Evolutionary conservation across 2,888 invertebrate genomes (phyloP).

Genomic region (Pyralis farinalis): DNA sequence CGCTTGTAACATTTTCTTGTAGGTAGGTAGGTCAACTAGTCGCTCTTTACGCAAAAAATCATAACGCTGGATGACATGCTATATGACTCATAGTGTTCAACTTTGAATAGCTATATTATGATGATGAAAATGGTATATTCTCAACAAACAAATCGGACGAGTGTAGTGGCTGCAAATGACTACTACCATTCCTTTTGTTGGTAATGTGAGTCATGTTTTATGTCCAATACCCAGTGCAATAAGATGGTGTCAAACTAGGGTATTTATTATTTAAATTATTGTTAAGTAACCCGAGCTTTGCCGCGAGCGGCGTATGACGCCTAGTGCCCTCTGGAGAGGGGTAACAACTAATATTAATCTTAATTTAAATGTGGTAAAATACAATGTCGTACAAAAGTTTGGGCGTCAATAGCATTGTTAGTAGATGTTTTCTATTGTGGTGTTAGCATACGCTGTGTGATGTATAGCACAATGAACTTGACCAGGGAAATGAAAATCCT

Average conservation of each 20-base stretch:
- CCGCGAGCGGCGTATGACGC: constrained; percentile 33
- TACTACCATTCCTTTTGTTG: too few species aligned
- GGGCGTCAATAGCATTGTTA: not conserved
- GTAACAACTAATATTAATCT: constrained; percentile 28
- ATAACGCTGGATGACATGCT: constrained; percentile 8
- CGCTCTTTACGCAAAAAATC: constrained; percentile 5
- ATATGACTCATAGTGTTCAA: constrained; percentile 1
- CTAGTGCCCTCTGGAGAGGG: constrained; percentile 27
- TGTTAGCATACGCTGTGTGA: not conserved
- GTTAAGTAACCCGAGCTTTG: constrained; percentile 43
- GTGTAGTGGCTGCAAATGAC: too few species aligned
- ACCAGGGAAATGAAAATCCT: too few species aligned
- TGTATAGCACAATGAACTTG: too few species aligned
- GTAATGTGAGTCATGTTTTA: constrained; percentile 9
- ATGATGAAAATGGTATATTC: too few species aligned
- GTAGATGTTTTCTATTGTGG: not conserved
- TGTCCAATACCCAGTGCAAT: constrained; percentile 31
- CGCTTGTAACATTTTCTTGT: too few species aligned
- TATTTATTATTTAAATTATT: constrained; percentile 35
- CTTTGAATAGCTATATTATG: too few species aligned
- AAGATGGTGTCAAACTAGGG: constrained; percentile 57
- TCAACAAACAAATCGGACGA: too few species aligned
- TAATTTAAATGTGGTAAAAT: constrained; percentile 28
- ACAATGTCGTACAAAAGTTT: constrained; percentile 23
- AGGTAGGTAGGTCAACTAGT: constrained; percentile 3